phyloP scores from a whole-genome alignment of 1,140 invertebrate genomes.

The Alviniconcha marisindica region DNA sequence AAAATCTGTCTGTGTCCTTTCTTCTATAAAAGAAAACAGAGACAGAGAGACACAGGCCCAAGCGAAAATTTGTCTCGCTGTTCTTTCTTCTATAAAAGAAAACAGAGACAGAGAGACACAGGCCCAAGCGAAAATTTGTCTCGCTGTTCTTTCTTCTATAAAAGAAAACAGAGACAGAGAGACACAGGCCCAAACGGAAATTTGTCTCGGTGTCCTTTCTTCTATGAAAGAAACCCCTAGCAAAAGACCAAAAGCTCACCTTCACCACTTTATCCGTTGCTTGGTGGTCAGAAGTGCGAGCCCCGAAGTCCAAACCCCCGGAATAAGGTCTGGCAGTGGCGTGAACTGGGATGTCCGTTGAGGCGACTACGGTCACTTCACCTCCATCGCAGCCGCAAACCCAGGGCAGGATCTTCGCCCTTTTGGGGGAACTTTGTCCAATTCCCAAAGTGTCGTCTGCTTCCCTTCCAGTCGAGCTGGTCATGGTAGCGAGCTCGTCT shows the following conservation, averaged over 20 bases:
- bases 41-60: not conserved
- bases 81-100: not conserved
- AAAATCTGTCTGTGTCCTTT: no score
- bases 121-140: no score
- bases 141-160: no score
- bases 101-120: no score
- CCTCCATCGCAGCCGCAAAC: not conserved
- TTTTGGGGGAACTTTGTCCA: not conserved
- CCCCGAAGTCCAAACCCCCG: conserved; percentile 45
- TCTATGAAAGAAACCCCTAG: no score
- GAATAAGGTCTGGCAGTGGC: conserved; percentile 51
- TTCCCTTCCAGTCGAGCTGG: conserved; percentile 26
- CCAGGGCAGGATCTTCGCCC: not conserved
- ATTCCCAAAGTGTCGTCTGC: conserved; percentile 4
- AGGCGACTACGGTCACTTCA: conserved; percentile 44
- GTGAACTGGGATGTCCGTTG: conserved; percentile 47
- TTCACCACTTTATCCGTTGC: conserved; percentile 43
- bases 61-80: not conserved
- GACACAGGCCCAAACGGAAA: no score
- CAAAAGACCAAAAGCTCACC: conserved; percentile 42
- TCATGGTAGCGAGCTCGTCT: not conserved
- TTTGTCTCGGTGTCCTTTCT: no score
- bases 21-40: no score
- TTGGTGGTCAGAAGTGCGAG: conserved; percentile 43
- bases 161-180: no score